Evolutionary conservation across 1,140 invertebrate genomes (phyloP), one percentile per base, ranked within the genome.

Genomic region (Psilanteris sp.): DNA sequence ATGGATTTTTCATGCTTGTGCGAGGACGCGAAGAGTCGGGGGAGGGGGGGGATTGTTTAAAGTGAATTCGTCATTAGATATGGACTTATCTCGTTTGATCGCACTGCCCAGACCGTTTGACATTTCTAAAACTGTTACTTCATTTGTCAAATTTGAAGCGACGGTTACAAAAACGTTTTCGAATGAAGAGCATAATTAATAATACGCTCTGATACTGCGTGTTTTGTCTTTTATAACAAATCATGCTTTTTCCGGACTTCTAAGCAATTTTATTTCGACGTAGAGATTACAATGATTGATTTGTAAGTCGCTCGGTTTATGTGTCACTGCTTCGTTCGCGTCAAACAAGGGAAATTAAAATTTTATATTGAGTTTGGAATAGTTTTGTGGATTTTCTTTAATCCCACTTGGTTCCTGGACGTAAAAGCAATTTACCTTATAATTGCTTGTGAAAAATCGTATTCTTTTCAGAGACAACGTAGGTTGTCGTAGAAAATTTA

Each of bases 1-100:
- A 72, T 77, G 48, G 62, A 72, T 68, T 61, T 61, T 61, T 46
- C n/a, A n/a, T n/a, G n/a, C n/a, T n/a, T n/a, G n/a, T n/a, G n/a
- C n/a, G 37, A 55, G 31, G 9, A 54, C 9, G 34, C 11, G 8
- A 15, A 13, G 37, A 32, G 26, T 14, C 31, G 52, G 13, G 18
- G 26, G 14, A 43, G 52, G 13, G 18, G 20, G 14, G 66, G 26
- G 16, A 32, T 22, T 31, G 48, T 44, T 50, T 36, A 27, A 59
- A 37, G 39, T 22, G 11, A 59, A 59, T 73, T 22, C 46, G 48
- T 55, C 54, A 67, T 67, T 75, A 75, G 50, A 67, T 61, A 48
- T 22, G 16, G n/a, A 52, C 24, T 66, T 59, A 73, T 66, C 50
- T 37, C 14, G 18, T 20, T 26, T 10, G 32, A 59, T 70, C 64